phyloP scores from a whole-genome alignment of 2,113 vertebrate genomes.

The Charadrius vociferus region DNA sequence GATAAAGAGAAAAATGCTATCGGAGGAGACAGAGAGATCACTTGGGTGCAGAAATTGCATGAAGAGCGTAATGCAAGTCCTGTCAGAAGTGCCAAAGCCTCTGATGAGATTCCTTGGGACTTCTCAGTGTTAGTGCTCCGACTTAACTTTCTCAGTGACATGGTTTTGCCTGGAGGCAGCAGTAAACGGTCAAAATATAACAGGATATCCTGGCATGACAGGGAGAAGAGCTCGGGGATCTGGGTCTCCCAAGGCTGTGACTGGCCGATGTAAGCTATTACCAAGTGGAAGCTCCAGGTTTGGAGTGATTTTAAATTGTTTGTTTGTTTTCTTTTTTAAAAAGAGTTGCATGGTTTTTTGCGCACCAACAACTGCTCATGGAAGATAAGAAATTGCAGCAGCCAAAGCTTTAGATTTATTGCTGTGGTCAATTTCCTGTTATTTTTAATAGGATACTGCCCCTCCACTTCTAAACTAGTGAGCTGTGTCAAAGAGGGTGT shows the following conservation, averaged over 20 bases:
- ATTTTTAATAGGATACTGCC: constrained; percentile 53
- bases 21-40: not conserved
- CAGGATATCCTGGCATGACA: not conserved
- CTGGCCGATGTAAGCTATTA: not conserved
- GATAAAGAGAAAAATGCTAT: not conserved
- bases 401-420: constrained; percentile 54
- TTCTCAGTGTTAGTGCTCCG: not conserved
- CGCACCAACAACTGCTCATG: not conserved
- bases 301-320: not conserved
- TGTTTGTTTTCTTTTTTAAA: not conserved
- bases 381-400: constrained; percentile 48
- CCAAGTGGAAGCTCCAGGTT: not conserved
- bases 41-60: not conserved
- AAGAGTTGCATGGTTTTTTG: not conserved
- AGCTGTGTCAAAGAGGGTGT: constrained; percentile 14
- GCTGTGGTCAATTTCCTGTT: constrained; percentile 50
- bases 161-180: constrained; percentile 23
- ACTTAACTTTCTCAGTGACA: not conserved
- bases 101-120: not conserved
- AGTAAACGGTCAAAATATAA: constrained; percentile 5
- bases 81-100: not conserved
- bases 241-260: not conserved
- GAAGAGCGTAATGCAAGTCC: not conserved
- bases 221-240: not conserved
- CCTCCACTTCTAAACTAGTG: constrained; percentile 16